A percentile compares a stretch with the other conserved stretches of the same genome.
phyloP scores from a whole-genome alignment of 2,888 invertebrate genomes.

The Patella depressa region DNA sequence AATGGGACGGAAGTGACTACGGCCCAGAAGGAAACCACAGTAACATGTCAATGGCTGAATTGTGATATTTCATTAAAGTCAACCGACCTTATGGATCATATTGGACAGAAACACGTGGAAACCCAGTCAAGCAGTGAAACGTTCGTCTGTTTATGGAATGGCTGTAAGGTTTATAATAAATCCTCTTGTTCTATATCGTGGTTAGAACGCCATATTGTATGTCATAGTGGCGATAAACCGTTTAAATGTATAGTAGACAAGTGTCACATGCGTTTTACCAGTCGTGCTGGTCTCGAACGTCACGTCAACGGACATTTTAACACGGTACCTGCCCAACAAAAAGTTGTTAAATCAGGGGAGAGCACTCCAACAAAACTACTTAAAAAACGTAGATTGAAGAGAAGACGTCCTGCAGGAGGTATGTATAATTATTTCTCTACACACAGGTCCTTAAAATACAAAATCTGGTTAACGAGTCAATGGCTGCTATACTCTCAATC shows the following conservation, averaged over 20 bases:
- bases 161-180: constrained; percentile 94
- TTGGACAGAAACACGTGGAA: constrained; percentile 64
- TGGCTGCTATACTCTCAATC: no score
- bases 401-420: constrained; percentile 93
- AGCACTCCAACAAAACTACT: constrained; percentile 83
- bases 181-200: constrained; percentile 92
- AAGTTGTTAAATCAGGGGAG: constrained; percentile 78
- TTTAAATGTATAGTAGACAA: constrained; percentile 96
- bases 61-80: constrained; percentile 58
- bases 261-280: constrained; percentile 78
- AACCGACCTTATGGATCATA: constrained; percentile 61
- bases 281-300: constrained; percentile 81
- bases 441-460: no score
- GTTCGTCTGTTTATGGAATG: constrained; percentile 92
- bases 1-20: constrained; percentile 8
- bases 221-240: constrained; percentile 93
- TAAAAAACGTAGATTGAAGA: constrained; percentile 88
- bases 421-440: constrained; percentile 60
- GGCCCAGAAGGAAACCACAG: constrained; percentile 23
- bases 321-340: constrained; percentile 68
- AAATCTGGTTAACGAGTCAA: no score
- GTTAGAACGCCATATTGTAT: constrained; percentile 92
- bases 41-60: constrained; percentile 66
- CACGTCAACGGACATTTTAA: constrained; percentile 95
- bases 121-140: constrained; percentile 83